Conservation (phyloP, 1,140 invertebrate genomes). For the Adelges cooleyi region DNA sequence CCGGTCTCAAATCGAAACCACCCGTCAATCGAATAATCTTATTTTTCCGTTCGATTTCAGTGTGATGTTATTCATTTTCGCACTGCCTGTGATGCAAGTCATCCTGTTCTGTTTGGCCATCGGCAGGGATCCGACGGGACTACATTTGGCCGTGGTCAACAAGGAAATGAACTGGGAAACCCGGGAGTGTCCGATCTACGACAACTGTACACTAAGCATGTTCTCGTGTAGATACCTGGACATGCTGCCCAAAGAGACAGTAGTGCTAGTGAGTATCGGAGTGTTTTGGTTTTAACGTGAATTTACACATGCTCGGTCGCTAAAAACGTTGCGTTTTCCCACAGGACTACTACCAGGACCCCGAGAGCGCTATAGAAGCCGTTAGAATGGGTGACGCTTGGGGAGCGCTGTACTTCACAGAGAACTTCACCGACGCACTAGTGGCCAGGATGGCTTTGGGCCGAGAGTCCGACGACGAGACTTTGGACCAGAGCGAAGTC, state of each 20-base stretch:
- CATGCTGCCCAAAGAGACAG: conserved; percentile 49
- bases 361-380: conserved; percentile 49
- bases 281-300: too few species aligned
- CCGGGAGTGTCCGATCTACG: conserved; percentile 39
- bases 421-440: conserved; percentile 70
- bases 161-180: conserved; percentile 52
- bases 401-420: conserved; percentile 66
- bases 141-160: conserved; percentile 77
- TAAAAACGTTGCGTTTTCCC: too few species aligned
- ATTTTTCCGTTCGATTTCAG: conserved; percentile 41
- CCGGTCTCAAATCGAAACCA: too few species aligned
- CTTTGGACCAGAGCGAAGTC: conserved; percentile 59
- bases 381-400: conserved; percentile 65
- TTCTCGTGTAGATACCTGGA: conserved; percentile 68
- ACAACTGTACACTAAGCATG: conserved; percentile 50
- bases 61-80: conserved; percentile 80
- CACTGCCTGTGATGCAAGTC: conserved; percentile 83
- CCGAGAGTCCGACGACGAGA: conserved; percentile 53
- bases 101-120: conserved; percentile 89
- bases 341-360: conserved; percentile 38
- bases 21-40: background rate
- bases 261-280: conserved; percentile 48
- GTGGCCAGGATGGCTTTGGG: conserved; percentile 56
- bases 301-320: too few species aligned
- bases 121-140: conserved; percentile 71